phyloP scores from a whole-genome alignment of 2,888 invertebrate species.

The Stenolophus ochropezus region DNA sequence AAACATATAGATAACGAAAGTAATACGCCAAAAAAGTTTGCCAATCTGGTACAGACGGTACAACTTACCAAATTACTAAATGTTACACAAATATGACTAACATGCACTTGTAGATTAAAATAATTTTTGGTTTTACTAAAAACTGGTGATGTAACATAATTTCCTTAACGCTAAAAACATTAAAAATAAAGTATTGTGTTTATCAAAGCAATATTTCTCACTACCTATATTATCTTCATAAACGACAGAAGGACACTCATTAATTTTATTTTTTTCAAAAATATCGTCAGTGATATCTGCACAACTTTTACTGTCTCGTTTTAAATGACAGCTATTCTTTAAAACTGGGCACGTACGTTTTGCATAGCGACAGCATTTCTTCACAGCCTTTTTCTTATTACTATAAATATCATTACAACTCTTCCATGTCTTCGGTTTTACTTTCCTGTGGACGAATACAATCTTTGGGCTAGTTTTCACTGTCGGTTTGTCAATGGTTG shows the following conservation, averaged over 20 bases:
- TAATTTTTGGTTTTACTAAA: slow-evolving; percentile 47
- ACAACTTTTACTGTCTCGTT: slow-evolving; percentile 70
- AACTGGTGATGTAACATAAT: slow-evolving; percentile 56
- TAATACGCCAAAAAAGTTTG: slow-evolving; percentile 18
- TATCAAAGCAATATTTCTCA: slow-evolving; percentile 52
- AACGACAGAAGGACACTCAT: neutral
- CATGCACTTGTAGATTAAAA: slow-evolving; percentile 48
- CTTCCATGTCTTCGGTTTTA: slow-evolving; percentile 71
- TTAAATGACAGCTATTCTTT: slow-evolving; percentile 66
- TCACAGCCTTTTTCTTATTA: slow-evolving; percentile 66
- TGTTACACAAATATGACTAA: slow-evolving; percentile 49
- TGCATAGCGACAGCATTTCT: slow-evolving; percentile 72
- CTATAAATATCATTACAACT: slow-evolving; percentile 72
- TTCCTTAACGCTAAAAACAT: slow-evolving; percentile 56
- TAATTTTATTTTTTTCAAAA: slow-evolving; percentile 45
- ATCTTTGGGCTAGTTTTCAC: slow-evolving; percentile 66
- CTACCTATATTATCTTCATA: slow-evolving; percentile 55
- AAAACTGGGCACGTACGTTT: slow-evolving; percentile 71
- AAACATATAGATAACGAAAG: slow-evolving; percentile 31
- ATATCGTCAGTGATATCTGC: slow-evolving; percentile 66
- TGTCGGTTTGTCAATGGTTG: slow-evolving; percentile 60
- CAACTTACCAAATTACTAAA: slow-evolving; percentile 34
- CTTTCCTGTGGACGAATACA: slow-evolving; percentile 68
- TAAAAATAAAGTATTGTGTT: slow-evolving; percentile 57
- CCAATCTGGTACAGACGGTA: neutral